phyloP scores from a whole-genome alignment of 2,113 vertebrate genomes.

The Paradoxurus hermaphroditus region DNA sequence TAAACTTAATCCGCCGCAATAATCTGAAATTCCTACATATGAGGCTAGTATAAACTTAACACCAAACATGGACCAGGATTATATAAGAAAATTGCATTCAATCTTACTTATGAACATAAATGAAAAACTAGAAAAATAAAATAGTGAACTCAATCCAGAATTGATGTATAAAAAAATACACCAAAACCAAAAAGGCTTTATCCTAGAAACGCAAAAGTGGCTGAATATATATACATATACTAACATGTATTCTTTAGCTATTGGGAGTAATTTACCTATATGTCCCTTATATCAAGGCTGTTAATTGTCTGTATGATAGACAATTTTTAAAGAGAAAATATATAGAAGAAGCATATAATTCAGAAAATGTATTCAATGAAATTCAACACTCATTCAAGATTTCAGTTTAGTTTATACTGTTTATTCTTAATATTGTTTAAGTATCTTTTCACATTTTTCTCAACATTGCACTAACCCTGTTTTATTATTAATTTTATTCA shows the following conservation, averaged over 20 bases:
- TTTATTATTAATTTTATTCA: background rate
- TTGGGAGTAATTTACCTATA: background rate
- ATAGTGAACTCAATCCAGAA: background rate
- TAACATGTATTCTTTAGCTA: background rate
- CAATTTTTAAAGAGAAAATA: background rate
- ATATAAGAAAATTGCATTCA: background rate
- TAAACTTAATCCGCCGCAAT: background rate
- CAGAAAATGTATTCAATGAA: constrained; percentile 16
- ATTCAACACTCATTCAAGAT: background rate
- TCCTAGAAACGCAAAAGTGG: background rate
- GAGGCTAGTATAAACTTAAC: background rate
- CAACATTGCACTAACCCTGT: background rate
- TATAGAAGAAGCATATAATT: background rate
- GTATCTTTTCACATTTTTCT: background rate
- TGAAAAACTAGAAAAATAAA: background rate
- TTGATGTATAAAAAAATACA: background rate
- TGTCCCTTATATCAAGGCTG: background rate
- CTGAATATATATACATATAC: background rate
- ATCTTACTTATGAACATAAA: background rate
- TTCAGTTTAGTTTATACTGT: background rate
- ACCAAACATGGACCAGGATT: background rate
- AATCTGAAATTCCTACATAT: background rate
- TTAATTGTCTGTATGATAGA: background rate
- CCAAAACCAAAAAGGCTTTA: background rate
- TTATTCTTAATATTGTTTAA: background rate